phyloP scores from a whole-genome alignment of 1,140 invertebrate genomes.

The Sitophilus oryzae region DNA sequence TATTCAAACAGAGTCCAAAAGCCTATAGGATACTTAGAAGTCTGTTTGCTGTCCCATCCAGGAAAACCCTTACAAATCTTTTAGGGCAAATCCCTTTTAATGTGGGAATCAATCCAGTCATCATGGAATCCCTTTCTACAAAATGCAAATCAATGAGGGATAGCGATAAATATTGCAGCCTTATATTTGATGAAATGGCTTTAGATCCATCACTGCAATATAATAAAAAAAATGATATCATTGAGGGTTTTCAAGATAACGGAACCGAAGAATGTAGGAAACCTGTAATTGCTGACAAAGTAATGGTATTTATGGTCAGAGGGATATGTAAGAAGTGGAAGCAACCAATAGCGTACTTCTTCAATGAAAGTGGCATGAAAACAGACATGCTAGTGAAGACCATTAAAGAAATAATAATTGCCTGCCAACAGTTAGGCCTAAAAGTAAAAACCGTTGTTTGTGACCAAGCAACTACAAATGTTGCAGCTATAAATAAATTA shows the following conservation, averaged over 20 bases:
- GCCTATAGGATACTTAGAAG: constrained; percentile 19
- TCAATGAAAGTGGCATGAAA: too few species aligned
- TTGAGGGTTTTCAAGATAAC: constrained; percentile 24
- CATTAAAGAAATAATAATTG: too few species aligned
- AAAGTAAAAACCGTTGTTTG: too few species aligned
- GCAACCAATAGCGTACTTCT: constrained; percentile 11
- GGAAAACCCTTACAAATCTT: constrained; percentile 17
- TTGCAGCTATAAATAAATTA: too few species aligned
- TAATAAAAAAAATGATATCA: constrained; percentile 22
- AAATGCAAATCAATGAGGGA: constrained; percentile 16
- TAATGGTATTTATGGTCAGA: constrained; percentile 14
- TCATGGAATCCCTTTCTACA: constrained; percentile 21
- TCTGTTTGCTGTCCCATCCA: constrained; percentile 25
- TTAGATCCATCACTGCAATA: constrained; percentile 28
- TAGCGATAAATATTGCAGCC: constrained; percentile 25
- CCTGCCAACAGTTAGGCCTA: too few species aligned
- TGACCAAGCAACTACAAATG: too few species aligned
- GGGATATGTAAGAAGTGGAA: constrained; percentile 18
- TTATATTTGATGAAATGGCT: constrained; percentile 38
- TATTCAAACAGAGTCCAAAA: constrained; percentile 25
- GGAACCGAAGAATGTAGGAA: background rate
- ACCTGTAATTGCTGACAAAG: constrained; percentile 8
- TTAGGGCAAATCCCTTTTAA: constrained; percentile 23
- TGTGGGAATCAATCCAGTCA: constrained; percentile 23
- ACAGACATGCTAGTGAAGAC: too few species aligned